A percentile compares a stretch with the other conserved stretches of the same genome.
phyloP scores from a whole-genome alignment of 2,888 invertebrate species.

The Lasioglossum lativentre region DNA sequence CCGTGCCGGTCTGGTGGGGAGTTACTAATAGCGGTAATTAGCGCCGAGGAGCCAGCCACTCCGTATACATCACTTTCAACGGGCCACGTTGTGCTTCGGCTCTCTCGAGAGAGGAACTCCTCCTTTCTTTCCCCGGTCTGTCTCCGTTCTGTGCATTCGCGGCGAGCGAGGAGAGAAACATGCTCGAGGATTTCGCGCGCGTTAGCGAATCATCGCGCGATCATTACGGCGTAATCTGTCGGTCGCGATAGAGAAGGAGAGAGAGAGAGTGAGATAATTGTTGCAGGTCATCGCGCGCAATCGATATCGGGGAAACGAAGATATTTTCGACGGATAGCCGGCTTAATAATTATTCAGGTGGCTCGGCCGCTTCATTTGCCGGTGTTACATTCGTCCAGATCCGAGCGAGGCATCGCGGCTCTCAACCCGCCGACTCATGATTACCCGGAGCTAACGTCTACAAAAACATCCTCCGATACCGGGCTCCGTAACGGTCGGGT shows the following conservation, averaged over 20 bases:
- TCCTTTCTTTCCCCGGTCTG: conserved; percentile 34
- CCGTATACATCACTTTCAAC: conserved; percentile 77
- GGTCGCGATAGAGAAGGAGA: neutral
- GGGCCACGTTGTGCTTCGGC: conserved; percentile 55
- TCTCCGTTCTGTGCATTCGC: neutral
- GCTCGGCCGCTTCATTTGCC: conserved; percentile 54
- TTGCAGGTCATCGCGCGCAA: conserved; percentile 75
- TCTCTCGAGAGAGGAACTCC: conserved; percentile 19
- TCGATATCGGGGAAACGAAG: conserved; percentile 60
- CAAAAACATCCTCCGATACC: conserved; percentile 56
- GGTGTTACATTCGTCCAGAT: conserved; percentile 30
- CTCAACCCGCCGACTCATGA: conserved; percentile 65
- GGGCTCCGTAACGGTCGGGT: conserved; percentile 47
- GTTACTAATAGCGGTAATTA: conserved; percentile 77
- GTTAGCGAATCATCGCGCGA: conserved; percentile 67
- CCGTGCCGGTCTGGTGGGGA: conserved; percentile 58
- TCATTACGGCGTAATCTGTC: conserved; percentile 53
- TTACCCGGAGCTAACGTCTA: conserved; percentile 54
- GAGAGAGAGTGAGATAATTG: conserved; percentile 54
- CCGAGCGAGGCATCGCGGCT: neutral
- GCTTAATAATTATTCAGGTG: conserved; percentile 62
- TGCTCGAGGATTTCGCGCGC: conserved; percentile 49
- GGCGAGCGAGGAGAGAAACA: neutral
- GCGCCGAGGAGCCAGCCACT: conserved; percentile 69
- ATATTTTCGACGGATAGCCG: conserved; percentile 34